Percentiles rank a stretch among this genome's conserved stretches.
phyloP scores from a whole-genome alignment of 2,888 invertebrate species.

The Atherix ibis region DNA sequence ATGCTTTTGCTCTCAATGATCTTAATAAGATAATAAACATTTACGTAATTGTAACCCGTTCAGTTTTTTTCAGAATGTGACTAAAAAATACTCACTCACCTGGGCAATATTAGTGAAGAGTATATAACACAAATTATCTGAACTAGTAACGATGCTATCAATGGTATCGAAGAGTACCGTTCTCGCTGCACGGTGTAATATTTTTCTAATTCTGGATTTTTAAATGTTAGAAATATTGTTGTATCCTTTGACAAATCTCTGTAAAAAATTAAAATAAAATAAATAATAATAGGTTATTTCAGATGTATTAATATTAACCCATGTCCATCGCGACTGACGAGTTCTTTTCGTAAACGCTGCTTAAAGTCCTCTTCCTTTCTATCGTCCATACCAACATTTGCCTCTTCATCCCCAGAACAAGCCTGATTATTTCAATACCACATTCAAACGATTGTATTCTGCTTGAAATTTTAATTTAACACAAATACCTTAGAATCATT shows the following conservation, averaged over 20 bases:
- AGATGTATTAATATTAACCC: constrained; percentile 37
- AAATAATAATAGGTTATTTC: neutral
- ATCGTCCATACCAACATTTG: constrained; percentile 5
- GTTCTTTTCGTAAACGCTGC: constrained; percentile 62
- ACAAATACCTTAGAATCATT: constrained; percentile 30
- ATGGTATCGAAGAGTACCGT: constrained; percentile 46
- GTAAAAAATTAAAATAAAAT: constrained; percentile 8
- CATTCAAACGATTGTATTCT: too few relatives aligned
- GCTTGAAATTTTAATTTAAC: too few relatives aligned
- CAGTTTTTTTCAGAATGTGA: too few relatives aligned
- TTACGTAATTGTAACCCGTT: too few relatives aligned
- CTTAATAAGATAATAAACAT: too few relatives aligned
- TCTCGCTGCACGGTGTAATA: constrained; percentile 50
- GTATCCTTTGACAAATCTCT: constrained; percentile 53
- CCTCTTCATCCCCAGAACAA: constrained; percentile 10
- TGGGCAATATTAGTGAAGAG: constrained; percentile 39
- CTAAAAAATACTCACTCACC: too few relatives aligned
- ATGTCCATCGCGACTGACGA: constrained; percentile 70
- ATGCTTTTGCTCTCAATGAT: too few relatives aligned
- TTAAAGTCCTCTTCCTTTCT: constrained; percentile 52
- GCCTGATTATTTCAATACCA: constrained; percentile 7
- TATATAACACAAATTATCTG: constrained; percentile 38
- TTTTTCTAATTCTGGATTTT: constrained; percentile 46
- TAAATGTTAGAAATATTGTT: constrained; percentile 47
- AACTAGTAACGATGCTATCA: constrained; percentile 47